Evolutionary conservation across 2,888 invertebrate species (phyloP), one percentile per base, ranked within the genome.

Genomic region (Chymomyza caudatula): DNA sequence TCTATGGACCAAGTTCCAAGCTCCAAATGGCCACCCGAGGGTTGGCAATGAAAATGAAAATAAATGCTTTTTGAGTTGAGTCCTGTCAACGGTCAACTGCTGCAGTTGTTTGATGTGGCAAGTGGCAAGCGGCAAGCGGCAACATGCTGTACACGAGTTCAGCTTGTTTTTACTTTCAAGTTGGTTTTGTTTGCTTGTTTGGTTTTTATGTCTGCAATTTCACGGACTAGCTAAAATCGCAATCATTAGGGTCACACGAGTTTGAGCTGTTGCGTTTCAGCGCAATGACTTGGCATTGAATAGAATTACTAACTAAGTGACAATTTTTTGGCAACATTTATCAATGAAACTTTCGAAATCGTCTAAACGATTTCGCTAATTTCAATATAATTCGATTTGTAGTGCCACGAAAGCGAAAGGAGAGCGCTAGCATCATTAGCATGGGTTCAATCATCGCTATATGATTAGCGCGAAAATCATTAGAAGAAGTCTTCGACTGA

Each of bases 51-150:
- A 83, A 81, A 81, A 69, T 72, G 81, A 81, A 80, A 80, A 80
- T 79, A 77, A 81, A 81, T 85, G 86, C 80, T 79, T 77, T 71
- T 66, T 71, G 69, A 76, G 68, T 67, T 59, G 69, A 61, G 70
- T 80, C 72, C 81, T 85, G 86, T 80, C 86, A 81, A 64, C 80
- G 80, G 77, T 80, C 83, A 76, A 76, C 76, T 67, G 53, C 66
- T 68, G 64, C 85, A 85, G 79, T 85, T 85, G 80, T 71, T 82
- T 85, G 79, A 82, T 71, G 76, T 82, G 79, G 73, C 66, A 80
- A 37, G 51, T 69, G 53, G 51, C 51, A 51, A 20, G 22, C 49
- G 22, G 22, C 20, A 37, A n/a, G 20, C 20, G 57, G 67, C 74
- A 76, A 63, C 71, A 68, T 65, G 68, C 47, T 56, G 57, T 66